Evolutionary conservation across 2,888 invertebrate genomes (phyloP).

Genomic region (Sylvicola fuscatus): DNA sequence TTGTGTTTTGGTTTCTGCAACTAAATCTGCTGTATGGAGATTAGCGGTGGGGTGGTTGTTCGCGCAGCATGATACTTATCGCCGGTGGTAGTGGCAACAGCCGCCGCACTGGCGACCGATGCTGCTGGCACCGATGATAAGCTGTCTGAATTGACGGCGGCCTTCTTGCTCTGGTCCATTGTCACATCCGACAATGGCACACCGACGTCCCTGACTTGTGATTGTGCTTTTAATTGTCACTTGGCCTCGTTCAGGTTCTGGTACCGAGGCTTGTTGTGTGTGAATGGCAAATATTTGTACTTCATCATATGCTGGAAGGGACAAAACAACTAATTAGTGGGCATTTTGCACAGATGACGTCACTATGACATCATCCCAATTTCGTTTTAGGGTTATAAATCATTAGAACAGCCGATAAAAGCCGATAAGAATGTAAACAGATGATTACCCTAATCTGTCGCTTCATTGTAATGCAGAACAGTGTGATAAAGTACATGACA

Average conservation of each 20-base stretch:
- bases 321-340: no score
- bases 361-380: neutral
- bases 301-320: constrained; percentile 99
- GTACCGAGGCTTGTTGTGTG: constrained; percentile 93
- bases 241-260: constrained; percentile 35
- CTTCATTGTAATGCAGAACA: constrained; percentile 99
- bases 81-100: no score
- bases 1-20: no score
- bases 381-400: no score
- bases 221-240: constrained; percentile 31
- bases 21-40: no score
- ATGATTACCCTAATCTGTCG: constrained; percentile 86
- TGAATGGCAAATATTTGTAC: constrained; percentile 97
- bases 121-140: no score
- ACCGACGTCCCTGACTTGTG: constrained; percentile 9
- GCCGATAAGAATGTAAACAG: constrained; percentile 1
- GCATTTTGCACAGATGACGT: constrained; percentile 3
- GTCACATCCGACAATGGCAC: constrained; percentile 1
- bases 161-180: neutral
- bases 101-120: no score
- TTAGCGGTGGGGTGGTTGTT: no score
- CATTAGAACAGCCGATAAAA: no score
- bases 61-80: no score
- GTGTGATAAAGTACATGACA: constrained; percentile 97
- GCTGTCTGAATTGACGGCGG: no score